Evolutionary conservation across 2,113 vertebrate species (phyloP).

Genomic region (Calypte anna): DNA sequence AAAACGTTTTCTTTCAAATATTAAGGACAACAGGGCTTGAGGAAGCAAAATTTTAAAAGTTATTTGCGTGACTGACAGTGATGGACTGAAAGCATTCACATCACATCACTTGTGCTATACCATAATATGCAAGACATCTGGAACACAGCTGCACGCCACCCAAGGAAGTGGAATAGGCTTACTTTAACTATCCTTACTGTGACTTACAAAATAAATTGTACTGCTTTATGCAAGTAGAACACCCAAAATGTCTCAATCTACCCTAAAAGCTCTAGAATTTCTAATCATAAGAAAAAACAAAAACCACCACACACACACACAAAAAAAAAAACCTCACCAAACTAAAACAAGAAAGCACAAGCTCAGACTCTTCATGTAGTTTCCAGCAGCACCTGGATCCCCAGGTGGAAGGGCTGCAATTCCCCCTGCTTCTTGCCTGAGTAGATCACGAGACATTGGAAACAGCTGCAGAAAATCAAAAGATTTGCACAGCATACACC

Average conservation of each 20-base stretch:
- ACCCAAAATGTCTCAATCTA: background rate
- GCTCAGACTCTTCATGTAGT: no score
- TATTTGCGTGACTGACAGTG: background rate
- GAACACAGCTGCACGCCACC: background rate
- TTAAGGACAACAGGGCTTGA: background rate
- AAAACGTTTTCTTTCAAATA: background rate
- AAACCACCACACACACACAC: no score
- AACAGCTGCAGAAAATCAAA: background rate
- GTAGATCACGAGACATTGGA: background rate
- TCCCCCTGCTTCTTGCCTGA: background rate
- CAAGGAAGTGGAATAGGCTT: background rate
- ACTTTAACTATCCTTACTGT: background rate
- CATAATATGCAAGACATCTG: background rate
- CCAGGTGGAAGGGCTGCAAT: background rate
- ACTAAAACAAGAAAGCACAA: background rate
- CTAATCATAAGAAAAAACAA: background rate
- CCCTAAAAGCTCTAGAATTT: background rate
- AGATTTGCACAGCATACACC: background rate
- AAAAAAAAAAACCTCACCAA: no score
- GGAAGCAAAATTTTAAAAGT: background rate
- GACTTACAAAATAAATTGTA: background rate
- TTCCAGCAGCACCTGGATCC: background rate
- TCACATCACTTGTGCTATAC: no score
- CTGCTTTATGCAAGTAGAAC: background rate
- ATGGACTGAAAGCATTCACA: background rate